Percentiles rank a stretch among this genome's conserved stretches.
Conservation (phyloP, 2,888 invertebrate genomes). For the Electrophaes corylata region DNA sequence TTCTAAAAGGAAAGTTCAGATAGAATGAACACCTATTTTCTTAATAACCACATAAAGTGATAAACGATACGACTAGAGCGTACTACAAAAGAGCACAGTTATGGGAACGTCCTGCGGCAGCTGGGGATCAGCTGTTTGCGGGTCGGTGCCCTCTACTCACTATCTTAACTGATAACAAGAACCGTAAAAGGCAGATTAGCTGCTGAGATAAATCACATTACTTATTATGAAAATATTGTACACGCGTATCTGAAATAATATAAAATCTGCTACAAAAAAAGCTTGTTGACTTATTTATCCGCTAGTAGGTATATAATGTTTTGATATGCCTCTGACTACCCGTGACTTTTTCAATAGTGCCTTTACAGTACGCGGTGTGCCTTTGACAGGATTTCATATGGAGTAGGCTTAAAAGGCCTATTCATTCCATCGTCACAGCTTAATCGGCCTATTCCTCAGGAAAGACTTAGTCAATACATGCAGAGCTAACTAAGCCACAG, state of each 20-base stretch:
- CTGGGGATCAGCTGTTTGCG: slow-evolving; percentile 24
- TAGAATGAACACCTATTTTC: not conserved
- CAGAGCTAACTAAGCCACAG: too few species aligned
- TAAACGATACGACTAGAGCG: slow-evolving; percentile 10
- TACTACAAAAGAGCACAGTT: slow-evolving; percentile 19
- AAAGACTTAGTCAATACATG: too few species aligned
- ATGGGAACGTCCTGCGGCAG: slow-evolving; percentile 16
- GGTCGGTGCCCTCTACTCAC: slow-evolving; percentile 27
- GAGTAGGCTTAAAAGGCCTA: too few species aligned
- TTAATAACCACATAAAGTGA: slow-evolving; percentile 1
- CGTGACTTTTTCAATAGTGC: too few species aligned
- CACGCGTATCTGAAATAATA: not conserved
- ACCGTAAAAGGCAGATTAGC: slow-evolving; percentile 15
- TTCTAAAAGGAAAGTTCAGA: not conserved
- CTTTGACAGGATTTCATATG: too few species aligned
- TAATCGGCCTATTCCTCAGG: too few species aligned
- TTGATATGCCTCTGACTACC: too few species aligned
- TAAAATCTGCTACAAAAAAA: too few species aligned
- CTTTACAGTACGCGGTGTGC: too few species aligned
- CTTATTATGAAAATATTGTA: not conserved
- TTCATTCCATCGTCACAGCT: too few species aligned
- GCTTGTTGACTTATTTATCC: too few species aligned
- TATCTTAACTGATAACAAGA: slow-evolving; percentile 37
- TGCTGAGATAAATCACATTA: not conserved
- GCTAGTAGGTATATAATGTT: too few species aligned